These are phyloP conservation scores for Diloba caeruleocephala DNA, from an alignment of 2,888 invertebrate genomes.

Conservation along the genomic window DNA sequence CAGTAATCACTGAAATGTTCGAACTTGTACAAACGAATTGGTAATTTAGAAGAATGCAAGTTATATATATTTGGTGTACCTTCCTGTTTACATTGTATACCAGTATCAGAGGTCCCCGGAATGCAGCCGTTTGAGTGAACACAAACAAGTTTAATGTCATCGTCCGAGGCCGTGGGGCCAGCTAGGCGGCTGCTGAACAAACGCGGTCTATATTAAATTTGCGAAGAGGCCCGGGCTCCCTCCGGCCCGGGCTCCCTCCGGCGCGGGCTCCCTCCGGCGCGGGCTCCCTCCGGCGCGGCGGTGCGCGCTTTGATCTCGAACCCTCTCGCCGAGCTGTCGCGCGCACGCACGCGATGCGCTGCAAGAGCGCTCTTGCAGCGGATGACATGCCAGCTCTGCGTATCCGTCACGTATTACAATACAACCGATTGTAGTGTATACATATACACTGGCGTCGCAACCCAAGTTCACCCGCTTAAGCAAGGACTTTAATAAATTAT, in stretches of 20 bases:
- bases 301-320: slow-evolving; percentile 48
- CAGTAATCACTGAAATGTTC: too few species aligned
- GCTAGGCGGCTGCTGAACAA: slow-evolving; percentile 11
- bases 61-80: neutral
- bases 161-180: neutral
- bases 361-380: neutral
- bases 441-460: too few species aligned
- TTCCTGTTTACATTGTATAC: neutral
- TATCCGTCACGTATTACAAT: too few species aligned
- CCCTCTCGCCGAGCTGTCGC: slow-evolving; percentile 1
- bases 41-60: too few species aligned
- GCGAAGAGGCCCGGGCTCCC: slow-evolving; percentile 30
- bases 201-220: slow-evolving; percentile 29
- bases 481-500: too few species aligned
- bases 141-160: slow-evolving; percentile 39
- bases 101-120: neutral
- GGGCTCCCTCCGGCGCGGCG: slow-evolving; percentile 30
- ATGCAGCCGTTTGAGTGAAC: slow-evolving; percentile 41
- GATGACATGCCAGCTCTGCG: neutral
- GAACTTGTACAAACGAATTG: too few species aligned
- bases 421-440: too few species aligned
- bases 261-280: too few species aligned
- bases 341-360: slow-evolving; percentile 6
- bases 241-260: slow-evolving; percentile 17
- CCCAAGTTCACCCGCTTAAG: too few species aligned